These are phyloP conservation scores for Elymnias hypermnestra DNA, from an alignment of 1,140 invertebrate genomes.

Conservation along the genomic window DNA sequence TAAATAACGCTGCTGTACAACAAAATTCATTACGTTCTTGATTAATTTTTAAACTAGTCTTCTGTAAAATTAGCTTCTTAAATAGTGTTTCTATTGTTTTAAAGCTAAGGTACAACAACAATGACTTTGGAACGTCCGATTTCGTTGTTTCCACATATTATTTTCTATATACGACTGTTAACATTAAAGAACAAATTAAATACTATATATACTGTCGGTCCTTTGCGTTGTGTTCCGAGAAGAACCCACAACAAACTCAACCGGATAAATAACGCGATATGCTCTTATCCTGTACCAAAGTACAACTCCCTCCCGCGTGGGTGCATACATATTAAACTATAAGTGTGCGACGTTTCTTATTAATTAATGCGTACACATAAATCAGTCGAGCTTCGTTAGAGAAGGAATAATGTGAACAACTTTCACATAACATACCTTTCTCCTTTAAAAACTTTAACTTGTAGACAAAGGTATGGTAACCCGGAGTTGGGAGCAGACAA, in stretches of 20 bases:
- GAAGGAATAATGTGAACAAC: conserved; percentile 44
- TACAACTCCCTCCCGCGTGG: conserved; percentile 31
- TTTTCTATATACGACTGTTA: no score
- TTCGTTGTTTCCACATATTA: no score
- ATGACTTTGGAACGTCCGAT: no score
- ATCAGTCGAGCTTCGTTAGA: conserved; percentile 71
- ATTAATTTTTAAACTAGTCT: no score
- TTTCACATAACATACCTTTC: conserved; percentile 36
- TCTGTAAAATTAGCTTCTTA: no score
- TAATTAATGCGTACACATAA: conserved; percentile 70
- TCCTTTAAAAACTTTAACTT: conserved; percentile 7
- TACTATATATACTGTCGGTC: no score
- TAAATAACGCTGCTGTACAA: no score
- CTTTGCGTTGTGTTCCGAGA: no score
- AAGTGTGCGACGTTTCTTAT: conserved; percentile 61
- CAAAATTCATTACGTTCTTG: no score
- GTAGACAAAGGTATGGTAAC: conserved; percentile 1
- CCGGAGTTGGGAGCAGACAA: no score
- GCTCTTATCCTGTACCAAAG: conserved; percentile 35
- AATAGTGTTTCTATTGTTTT: no score
- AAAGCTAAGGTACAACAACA: no score
- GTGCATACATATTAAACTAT: conserved; percentile 46
- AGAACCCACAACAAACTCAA: neutral
- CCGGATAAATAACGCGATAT: conserved; percentile 3
- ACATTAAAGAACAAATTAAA: neutral